phyloP scores from a whole-genome alignment of 2,113 vertebrate species.

The Vidua macroura region DNA sequence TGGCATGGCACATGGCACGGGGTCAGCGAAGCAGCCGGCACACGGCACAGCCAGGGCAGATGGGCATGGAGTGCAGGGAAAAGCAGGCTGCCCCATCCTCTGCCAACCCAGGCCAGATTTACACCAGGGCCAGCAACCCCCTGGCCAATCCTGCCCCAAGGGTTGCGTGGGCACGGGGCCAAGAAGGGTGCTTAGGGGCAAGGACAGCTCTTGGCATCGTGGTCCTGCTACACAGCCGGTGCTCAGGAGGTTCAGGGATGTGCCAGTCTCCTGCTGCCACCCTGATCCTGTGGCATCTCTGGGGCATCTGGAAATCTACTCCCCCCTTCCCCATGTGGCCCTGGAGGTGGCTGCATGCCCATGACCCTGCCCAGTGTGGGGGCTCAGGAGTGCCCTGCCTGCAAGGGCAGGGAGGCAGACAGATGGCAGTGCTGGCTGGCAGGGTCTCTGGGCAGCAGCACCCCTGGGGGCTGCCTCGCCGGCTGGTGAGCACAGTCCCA shows the following conservation, averaged over 20 bases:
- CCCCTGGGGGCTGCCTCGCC: neutral
- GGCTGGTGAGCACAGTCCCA: neutral
- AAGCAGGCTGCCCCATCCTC: neutral
- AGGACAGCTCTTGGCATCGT: neutral
- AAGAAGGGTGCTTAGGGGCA: neutral
- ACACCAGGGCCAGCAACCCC: neutral
- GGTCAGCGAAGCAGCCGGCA: neutral
- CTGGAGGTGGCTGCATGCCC: neutral
- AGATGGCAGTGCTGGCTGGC: neutral
- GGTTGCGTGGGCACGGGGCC: rapidly evolving
- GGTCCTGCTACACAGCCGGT: neutral
- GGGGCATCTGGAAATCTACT: neutral
- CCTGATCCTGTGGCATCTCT: neutral
- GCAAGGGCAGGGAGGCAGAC: neutral
- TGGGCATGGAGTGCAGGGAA: neutral
- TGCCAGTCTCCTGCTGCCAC: neutral
- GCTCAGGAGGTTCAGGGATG: neutral
- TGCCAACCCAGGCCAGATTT: neutral
- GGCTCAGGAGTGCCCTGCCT: neutral
- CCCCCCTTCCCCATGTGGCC: neutral
- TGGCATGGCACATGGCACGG: neutral
- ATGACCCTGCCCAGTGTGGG: neutral
- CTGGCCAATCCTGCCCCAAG: neutral
- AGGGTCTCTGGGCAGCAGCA: neutral
- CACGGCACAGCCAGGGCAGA: neutral